A percentile compares a stretch with the other conserved stretches of the same genome.
phyloP scores from a whole-genome alignment of 2,888 invertebrate species.

The Axea sp. region DNA sequence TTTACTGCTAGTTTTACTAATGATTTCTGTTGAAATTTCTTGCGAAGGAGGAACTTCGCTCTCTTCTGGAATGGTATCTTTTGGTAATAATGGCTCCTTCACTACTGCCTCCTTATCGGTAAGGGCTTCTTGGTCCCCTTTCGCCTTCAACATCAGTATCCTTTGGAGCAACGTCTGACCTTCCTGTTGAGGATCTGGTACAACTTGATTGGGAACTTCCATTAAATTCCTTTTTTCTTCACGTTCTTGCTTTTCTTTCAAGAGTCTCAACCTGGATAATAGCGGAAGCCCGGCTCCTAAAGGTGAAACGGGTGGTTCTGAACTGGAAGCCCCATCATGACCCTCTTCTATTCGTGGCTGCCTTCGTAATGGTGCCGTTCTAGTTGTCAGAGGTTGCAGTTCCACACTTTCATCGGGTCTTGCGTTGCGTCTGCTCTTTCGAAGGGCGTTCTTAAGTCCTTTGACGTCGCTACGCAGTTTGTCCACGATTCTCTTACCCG shows the following conservation, averaged over 20 bases:
- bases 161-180: slow-evolving; percentile 86
- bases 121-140: slow-evolving; percentile 83
- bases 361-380: slow-evolving; percentile 74
- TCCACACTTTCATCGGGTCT: slow-evolving; percentile 84
- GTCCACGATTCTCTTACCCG: slow-evolving; percentile 89
- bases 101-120: slow-evolving; percentile 68
- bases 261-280: slow-evolving; percentile 86
- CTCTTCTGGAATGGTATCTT: slow-evolving; percentile 64
- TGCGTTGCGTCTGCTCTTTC: slow-evolving; percentile 80
- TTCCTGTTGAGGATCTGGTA: slow-evolving; percentile 24
- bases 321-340: slow-evolving; percentile 76
- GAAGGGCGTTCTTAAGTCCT: slow-evolving; percentile 83
- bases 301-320: slow-evolving; percentile 85
- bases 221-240: slow-evolving; percentile 76
- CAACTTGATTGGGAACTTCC: slow-evolving; percentile 65
- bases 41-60: slow-evolving; percentile 61
- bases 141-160: slow-evolving; percentile 87
- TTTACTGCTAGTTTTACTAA: slow-evolving; percentile 42
- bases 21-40: slow-evolving; percentile 31
- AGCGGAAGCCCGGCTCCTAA: slow-evolving; percentile 92
- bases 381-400: slow-evolving; percentile 82
- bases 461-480: slow-evolving; percentile 92
- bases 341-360: slow-evolving; percentile 80
- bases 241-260: slow-evolving; percentile 91
- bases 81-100: slow-evolving; percentile 72